A percentile compares a stretch with the other conserved stretches of the same genome.
These are phyloP conservation scores for Hirtodrosophila trivittata DNA, from an alignment of 2,888 invertebrate species.

Conservation along the genomic window DNA sequence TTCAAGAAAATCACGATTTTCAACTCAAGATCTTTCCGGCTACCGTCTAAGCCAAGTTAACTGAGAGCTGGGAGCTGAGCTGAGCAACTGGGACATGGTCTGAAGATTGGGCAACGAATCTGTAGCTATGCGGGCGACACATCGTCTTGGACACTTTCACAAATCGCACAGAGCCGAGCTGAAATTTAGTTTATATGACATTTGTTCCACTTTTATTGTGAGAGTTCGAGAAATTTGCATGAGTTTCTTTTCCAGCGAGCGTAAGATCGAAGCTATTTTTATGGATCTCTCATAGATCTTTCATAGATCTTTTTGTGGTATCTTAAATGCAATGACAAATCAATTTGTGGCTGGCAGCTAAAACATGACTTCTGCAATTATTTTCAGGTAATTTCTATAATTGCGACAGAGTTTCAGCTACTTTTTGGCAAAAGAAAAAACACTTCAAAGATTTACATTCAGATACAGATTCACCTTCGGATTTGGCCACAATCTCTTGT, in stretches of 20 bases:
- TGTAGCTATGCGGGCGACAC: slow-evolving; percentile 26
- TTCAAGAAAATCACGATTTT: slow-evolving; percentile 73
- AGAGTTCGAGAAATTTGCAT: slow-evolving; percentile 51
- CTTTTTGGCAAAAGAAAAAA: slow-evolving; percentile 32
- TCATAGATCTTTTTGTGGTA: slow-evolving; percentile 18
- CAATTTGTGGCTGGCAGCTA: slow-evolving; percentile 44
- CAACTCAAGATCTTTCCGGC: slow-evolving; percentile 49
- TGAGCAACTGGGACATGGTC: no score
- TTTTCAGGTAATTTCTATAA: slow-evolving; percentile 48
- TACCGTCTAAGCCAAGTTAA: slow-evolving; percentile 9
- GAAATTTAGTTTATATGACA: slow-evolving; percentile 47
- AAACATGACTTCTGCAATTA: slow-evolving; percentile 31
- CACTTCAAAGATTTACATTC: slow-evolving; percentile 15
- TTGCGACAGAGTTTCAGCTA: slow-evolving; percentile 40
- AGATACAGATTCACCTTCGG: slow-evolving; percentile 2
- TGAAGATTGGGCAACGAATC: neutral
- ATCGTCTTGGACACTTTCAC: slow-evolving; percentile 66
- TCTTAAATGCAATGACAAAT: slow-evolving; percentile 65
- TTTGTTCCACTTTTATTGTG: slow-evolving; percentile 56
- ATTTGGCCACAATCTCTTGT: slow-evolving; percentile 2
- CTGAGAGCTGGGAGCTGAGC: no score
- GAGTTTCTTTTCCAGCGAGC: slow-evolving; percentile 39
- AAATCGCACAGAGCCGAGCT: slow-evolving; percentile 39
- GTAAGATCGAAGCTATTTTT: no score
- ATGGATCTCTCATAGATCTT: no score